Conservation (phyloP, 2,888 invertebrate species). For the Drosophila formosana region DNA sequence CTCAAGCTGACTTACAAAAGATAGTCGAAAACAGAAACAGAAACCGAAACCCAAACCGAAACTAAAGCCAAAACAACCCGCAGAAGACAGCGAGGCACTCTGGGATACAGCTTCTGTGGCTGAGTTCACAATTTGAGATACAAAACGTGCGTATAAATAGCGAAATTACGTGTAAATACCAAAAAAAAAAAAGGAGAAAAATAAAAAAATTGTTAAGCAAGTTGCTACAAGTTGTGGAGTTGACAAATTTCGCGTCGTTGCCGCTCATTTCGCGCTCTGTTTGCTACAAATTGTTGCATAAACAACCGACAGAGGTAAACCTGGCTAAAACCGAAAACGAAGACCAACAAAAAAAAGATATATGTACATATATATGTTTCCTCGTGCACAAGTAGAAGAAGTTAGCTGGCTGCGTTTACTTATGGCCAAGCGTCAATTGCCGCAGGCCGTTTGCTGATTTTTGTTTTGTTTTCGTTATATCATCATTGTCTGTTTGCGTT, state of each 20-base stretch:
- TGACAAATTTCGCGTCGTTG: slow-evolving; percentile 67
- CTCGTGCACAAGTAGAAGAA: slow-evolving; percentile 27
- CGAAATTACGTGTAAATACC: slow-evolving; percentile 55
- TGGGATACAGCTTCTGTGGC: slow-evolving; percentile 29
- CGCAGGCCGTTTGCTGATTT: slow-evolving; percentile 28
- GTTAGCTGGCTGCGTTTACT: slow-evolving; percentile 35
- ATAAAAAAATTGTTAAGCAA: slow-evolving; percentile 31
- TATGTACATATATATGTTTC: slow-evolving; percentile 8
- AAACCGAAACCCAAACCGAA: slow-evolving; percentile 6
- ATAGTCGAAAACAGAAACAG: slow-evolving; percentile 14
- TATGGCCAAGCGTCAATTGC: slow-evolving; percentile 55
- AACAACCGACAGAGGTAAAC: slow-evolving; percentile 38
- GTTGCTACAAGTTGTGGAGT: slow-evolving; percentile 48
- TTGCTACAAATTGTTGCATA: slow-evolving; percentile 74
- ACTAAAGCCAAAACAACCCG: slow-evolving; percentile 1
- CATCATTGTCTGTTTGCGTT: slow-evolving; percentile 26
- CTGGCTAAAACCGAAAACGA: slow-evolving; percentile 21
- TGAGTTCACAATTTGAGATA: slow-evolving; percentile 44
- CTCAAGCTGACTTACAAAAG: slow-evolving; percentile 10
- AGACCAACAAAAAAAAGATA: no score
- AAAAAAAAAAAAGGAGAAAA: slow-evolving; percentile 5
- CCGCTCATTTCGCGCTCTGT: slow-evolving; percentile 77
- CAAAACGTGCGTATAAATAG: slow-evolving; percentile 59
- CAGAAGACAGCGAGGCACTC: slow-evolving; percentile 2
- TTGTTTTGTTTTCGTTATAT: slow-evolving; percentile 14